Evolutionary conservation across 2,113 vertebrate species (phyloP).

Genomic region (Oncorhynchus tshawytscha): DNA sequence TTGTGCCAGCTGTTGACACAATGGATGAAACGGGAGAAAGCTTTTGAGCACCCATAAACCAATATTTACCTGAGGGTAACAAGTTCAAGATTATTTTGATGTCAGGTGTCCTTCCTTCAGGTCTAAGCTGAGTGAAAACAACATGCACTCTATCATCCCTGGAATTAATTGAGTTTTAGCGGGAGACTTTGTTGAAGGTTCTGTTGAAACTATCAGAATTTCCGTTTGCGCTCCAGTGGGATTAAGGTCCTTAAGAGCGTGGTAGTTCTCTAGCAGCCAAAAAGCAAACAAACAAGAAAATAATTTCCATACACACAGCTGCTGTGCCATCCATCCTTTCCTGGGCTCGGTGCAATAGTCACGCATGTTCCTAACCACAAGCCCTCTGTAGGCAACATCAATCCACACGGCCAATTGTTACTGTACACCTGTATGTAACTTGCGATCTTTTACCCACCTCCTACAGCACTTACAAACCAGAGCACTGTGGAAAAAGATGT

Average conservation of each 20-base stretch:
- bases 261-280: constrained; percentile 68
- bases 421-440: constrained; percentile 75
- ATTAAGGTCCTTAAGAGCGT: constrained; percentile 65
- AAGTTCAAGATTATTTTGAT: constrained; percentile 64
- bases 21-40: constrained; percentile 41
- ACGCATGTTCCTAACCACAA: constrained; percentile 67
- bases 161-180: constrained; percentile 52
- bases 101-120: constrained; percentile 52
- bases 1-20: constrained; percentile 33
- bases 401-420: constrained; percentile 66
- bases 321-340: constrained; percentile 42
- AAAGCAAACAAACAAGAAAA: constrained; percentile 54
- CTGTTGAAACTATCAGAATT: constrained; percentile 65
- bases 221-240: constrained; percentile 66
- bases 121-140: constrained; percentile 45
- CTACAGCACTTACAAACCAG: background rate
- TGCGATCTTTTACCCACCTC: constrained; percentile 68
- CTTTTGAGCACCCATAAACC: constrained; percentile 45
- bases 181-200: constrained; percentile 65
- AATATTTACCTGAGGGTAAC: constrained; percentile 60
- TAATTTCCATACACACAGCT: constrained; percentile 59
- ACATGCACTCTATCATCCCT: constrained; percentile 51
- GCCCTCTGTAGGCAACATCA: constrained; percentile 51
- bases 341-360: constrained; percentile 32
- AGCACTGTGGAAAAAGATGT: background rate